Evolutionary conservation across 2,113 vertebrate species (phyloP), one percentile per base, ranked within the genome.

Genomic region (Oncorhynchus kisutch): DNA sequence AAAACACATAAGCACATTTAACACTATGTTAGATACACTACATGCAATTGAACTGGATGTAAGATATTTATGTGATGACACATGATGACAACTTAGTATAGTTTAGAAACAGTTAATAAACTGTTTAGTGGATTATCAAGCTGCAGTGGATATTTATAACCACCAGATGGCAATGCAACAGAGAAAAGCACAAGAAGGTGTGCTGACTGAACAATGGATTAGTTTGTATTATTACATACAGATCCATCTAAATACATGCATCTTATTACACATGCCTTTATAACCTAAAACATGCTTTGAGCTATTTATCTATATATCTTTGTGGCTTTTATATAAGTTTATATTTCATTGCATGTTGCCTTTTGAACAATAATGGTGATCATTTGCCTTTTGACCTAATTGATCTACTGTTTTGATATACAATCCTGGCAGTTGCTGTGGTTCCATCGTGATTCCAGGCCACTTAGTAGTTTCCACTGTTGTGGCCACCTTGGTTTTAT

Each of bases 101-200:
- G 12, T 64, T 64, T 64, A 64, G 60, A 54, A 14, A 18, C 16
- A 5, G 51, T 1, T 54, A 16, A 54, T 5, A 16, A 18, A 54
- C 3, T 18, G 4, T 16, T 13, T 4, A 54, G 16, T 54, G 51
- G 51, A 18, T 54, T 18, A 54, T 54, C 14, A 16, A 68, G 69
- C 59, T 88, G 90, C 79, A 91, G 80, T 93, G 34, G 73, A 31
- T 11, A 54, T 72, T 18, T 22, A 6, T 31, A 18, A 89, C 89
- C 93, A 93, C 89, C 82, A 93, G 93, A 78, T 90, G 92, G 91
- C 92, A 85, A 70, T 78, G 59, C 59, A 62, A 22, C n/a, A 88
- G 74, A 86, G 72, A 22, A 65, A 62, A 71, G 85, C 73, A 72
- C 16, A 76, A 29, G 25, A 75, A 79, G 8, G 39, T 45, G 3